Base-by-base conservation (phyloP, 2,888 invertebrate genomes). In the Hydraecia micacea region DNA sequence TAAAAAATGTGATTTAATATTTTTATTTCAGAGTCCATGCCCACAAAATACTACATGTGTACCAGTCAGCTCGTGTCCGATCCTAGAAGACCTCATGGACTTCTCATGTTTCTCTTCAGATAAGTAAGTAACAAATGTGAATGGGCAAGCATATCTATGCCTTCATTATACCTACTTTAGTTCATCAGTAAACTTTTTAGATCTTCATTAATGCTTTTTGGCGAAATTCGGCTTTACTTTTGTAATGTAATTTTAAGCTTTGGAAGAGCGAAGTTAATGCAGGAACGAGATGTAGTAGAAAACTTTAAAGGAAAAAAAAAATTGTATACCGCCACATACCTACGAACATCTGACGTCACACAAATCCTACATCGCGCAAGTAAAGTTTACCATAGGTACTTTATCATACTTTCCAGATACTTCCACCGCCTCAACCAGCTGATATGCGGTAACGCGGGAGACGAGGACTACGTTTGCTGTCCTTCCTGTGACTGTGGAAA, bases 381-480 rank as follows among this genome's bases (percentile, higher is more conserved):
- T 52, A 36, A 36, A 52, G 25, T 52, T 70, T 21, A 18, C 69
- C 69, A 9, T 69, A 58, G 58, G n/a, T 36, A 55, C 52, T 21
- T 55, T 55, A 6, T n/a, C 11, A 39, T 39, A 39, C 36, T 58
- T 70, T 58, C 21, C n/a, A 70, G 96, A 86, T 97, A 97, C 81
- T 97, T 97, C 87, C 97, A 96, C 77, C 96, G 97, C 15, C 93
- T 97, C 8, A 97, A 97, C 73, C 96, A 97, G 83, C 89, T 98
- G 73, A 97, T 97, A 0, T 98, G 98, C 84, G 98, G 98, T 2
- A 97, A 97, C 77, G 96, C 95, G 0, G 97, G 97, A 52, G 95
- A 95, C n/a, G 97, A 97, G 77, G 97, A 97, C 83, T 94, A 97
- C 85, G 97, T 98, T 0, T 98, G 98, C 91, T 98, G 98, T 89